A percentile compares a stretch with the other conserved stretches of the same genome.
Conservation (phyloP, 2,888 invertebrate genomes). For the Sceliomorpha sp. region DNA sequence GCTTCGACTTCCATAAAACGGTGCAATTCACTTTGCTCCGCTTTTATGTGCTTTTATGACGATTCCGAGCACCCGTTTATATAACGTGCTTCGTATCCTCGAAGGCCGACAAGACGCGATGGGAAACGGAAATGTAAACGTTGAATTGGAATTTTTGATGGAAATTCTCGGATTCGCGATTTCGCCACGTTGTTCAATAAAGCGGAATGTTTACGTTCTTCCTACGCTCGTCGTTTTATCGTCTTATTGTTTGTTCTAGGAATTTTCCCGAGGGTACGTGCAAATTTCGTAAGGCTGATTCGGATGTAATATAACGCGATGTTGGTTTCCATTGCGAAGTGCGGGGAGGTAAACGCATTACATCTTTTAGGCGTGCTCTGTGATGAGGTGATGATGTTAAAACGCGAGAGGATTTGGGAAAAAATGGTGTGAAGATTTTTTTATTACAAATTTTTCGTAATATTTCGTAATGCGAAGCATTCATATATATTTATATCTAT, state of each 20-base stretch:
- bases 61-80: constrained; percentile 45
- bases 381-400: too few species aligned
- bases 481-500: too few species aligned
- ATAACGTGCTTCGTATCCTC: constrained; percentile 23
- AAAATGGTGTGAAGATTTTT: too few species aligned
- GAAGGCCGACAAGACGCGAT: constrained; percentile 21
- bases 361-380: too few species aligned
- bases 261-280: too few species aligned
- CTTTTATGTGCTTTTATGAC: constrained; percentile 44
- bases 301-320: too few species aligned
- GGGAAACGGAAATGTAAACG: constrained; percentile 15
- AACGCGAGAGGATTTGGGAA: too few species aligned
- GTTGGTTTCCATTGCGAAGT: too few species aligned
- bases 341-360: too few species aligned
- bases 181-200: constrained; percentile 10
- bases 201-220: constrained; percentile 2
- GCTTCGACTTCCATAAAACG: constrained; percentile 55
- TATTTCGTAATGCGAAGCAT: too few species aligned
- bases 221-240: not conserved
- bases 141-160: constrained; percentile 7
- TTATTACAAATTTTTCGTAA: too few species aligned
- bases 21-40: constrained; percentile 53
- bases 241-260: not conserved
- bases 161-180: not conserved
- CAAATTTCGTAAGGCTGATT: too few species aligned